Percentiles rank a stretch among this genome's conserved stretches.
Conservation (phyloP, 2,797 vertebrate genomes). For the Megalops cyprinoides region DNA sequence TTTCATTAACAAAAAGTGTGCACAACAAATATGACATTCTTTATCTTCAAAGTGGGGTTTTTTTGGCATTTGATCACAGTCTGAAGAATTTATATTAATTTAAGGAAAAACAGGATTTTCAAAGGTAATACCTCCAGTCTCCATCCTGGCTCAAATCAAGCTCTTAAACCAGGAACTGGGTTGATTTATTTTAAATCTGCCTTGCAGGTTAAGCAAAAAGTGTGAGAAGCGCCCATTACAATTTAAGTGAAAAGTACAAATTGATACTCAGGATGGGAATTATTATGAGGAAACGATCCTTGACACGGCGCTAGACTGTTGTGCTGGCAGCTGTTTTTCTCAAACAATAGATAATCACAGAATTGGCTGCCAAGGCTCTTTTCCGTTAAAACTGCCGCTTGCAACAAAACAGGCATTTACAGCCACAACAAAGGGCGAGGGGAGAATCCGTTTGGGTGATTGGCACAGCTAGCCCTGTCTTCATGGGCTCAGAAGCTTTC, state of each 20-base stretch:
- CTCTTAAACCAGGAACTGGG: neutral
- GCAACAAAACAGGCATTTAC: constrained; percentile 61
- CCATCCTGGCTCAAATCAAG: neutral
- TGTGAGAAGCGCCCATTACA: neutral
- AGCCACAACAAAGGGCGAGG: constrained; percentile 35
- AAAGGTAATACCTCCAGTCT: too few relatives aligned
- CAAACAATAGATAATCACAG: constrained; percentile 57
- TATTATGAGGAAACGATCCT: constrained; percentile 44
- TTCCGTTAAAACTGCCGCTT: constrained; percentile 36
- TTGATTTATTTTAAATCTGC: neutral
- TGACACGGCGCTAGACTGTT: constrained; percentile 47
- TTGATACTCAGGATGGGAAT: constrained; percentile 37
- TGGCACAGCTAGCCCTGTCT: constrained; percentile 33
- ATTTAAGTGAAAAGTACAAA: constrained; percentile 58
- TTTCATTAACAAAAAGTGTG: neutral
- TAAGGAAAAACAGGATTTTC: too few relatives aligned
- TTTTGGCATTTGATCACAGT: too few relatives aligned
- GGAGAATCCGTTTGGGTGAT: constrained; percentile 45
- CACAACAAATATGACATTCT: neutral
- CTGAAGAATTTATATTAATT: too few relatives aligned
- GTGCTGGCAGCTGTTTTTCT: constrained; percentile 48
- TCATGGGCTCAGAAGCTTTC: neutral
- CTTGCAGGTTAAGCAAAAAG: neutral
- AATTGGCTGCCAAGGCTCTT: constrained; percentile 54
- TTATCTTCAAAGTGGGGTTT: too few relatives aligned